These are phyloP conservation scores for Bombus sylvicola DNA, from an alignment of 1,140 invertebrate genomes.

Conservation along the genomic window DNA sequence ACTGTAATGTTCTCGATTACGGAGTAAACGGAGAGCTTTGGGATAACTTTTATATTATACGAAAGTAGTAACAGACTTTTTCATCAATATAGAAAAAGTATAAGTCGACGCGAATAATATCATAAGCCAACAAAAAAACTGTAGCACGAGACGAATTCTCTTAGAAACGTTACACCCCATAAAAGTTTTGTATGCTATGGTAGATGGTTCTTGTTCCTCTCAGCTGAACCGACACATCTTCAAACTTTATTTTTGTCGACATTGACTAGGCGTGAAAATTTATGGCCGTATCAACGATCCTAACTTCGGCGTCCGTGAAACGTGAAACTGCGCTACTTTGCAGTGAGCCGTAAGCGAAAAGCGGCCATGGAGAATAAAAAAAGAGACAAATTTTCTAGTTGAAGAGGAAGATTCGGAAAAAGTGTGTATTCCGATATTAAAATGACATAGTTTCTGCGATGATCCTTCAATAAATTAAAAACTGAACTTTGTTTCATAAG, in stretches of 20 bases:
- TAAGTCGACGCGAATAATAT: not conserved
- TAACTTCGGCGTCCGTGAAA: too few species aligned
- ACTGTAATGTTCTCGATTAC: not conserved
- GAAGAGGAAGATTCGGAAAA: too few species aligned
- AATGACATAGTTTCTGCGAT: too few species aligned
- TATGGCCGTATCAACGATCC: not conserved
- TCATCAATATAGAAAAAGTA: too few species aligned
- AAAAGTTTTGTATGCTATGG: not conserved
- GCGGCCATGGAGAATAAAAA: too few species aligned
- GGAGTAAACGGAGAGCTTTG: not conserved
- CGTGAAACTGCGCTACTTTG: not conserved
- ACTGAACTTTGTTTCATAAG: too few species aligned
- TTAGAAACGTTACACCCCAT: not conserved
- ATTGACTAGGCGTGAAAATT: slow-evolving; percentile 6
- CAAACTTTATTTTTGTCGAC: slow-evolving; percentile 20
- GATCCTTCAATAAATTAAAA: too few species aligned
- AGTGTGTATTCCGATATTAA: too few species aligned
- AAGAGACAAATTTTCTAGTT: too few species aligned
- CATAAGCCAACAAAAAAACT: not conserved
- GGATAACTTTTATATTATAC: not conserved
- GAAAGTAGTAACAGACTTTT: too few species aligned
- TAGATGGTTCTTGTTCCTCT: not conserved
- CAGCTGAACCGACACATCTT: not conserved
- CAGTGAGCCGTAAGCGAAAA: too few species aligned
- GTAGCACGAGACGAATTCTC: not conserved